Base-by-base conservation (phyloP, 1,140 invertebrate species). In the Meloidogyne exigua region DNA sequence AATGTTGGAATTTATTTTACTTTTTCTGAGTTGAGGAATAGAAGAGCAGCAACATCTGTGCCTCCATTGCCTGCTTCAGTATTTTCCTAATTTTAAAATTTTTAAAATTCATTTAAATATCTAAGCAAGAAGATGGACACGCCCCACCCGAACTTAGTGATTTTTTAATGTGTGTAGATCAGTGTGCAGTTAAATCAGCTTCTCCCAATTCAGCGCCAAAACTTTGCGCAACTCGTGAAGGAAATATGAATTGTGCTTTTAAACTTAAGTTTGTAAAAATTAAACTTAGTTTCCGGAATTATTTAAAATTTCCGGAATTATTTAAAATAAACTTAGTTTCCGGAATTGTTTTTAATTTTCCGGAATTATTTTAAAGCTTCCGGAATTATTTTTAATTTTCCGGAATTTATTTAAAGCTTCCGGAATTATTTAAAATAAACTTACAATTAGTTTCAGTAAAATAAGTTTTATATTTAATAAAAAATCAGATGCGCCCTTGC, bases 131-230 rank as follows among this genome's bases (percentile, higher is more conserved):
- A 57, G 57, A 28, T 13, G 80, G 80, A 32, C 80, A 81, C 15
- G 80, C 80, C 15, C 80, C 80, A 10, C 39, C 68, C 7, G 80
- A 81, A 44, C 25, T 80, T 32, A 73, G 71, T 26, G 71, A 73
- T n/a, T 85, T 76, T 57, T 79, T 85, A 57, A 81, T 85, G 80
- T 85, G 84, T 68, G 84, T 87, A 12, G 85, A 87, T 71, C 74
- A 86, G 62, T 87, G 85, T 65, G 75, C 83, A 26, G 82, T 87
- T 80, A 57, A 83, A 7, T 80, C 42, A 2, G 71, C 71, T 15
- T 73, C 85, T 32, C 74, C 83, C 44, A 81, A 86, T 18, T 21
- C 72, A 0, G 73, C 82, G 21, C 36, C 79, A 5, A 82, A 76
- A 65, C n/a, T 69, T 13, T 80, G 78, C 36, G 69, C 76, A 13